Base-by-base conservation (phyloP, 2,888 invertebrate species). In the Malachius bipustulatus region DNA sequence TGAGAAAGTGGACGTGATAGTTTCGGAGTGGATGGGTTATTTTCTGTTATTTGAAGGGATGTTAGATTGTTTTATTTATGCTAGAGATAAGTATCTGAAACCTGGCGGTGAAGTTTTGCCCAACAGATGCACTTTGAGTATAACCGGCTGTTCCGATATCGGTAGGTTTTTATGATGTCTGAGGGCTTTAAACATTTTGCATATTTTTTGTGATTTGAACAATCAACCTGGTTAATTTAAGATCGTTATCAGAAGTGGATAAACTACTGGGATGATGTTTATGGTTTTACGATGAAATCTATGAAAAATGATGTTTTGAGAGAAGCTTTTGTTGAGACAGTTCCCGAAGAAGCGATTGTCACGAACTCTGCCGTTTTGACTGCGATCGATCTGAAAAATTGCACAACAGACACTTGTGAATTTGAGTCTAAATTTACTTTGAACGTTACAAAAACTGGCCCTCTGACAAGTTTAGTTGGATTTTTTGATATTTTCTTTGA, bases 11-110 rank as follows among this genome's bases (percentile, higher is more conserved):
- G 94, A 97, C 59, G 75, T 93, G 3, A 88, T 97, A 46, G 78
- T 97, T 2, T 94, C 94, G 0, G 96, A 97, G 61, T 97, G 94
- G 93, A 97, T 97, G 96, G 96, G 96, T 1, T 97, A 97, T 60
- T 94, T 96, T 59, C 67, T 97, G 26, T 64, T 96, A 2, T 96
- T 89, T 60, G 96, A 97, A 66, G 93, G 90, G 29, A 97, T 97
- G 96, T 59, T 96, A 39, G 93, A 94, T 55, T 88, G 89, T 56
- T 81, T 96, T 8, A 76, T 97, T 43, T 82, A 82, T 60, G 89
- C 90, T 0, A 72, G 91, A 50, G 81, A 94, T 50, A 74, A 78
- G 47, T 83, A 77, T 59, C 69, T 96, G 4, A 75, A 71, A 35
- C 69, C 75, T 15, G 80, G 71, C 40, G 94, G 94, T 0, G 54